Evolutionary conservation across 2,797 vertebrate genomes (phyloP), one percentile per base, ranked within the genome.

Genomic region (Enteromius mattozi): DNA sequence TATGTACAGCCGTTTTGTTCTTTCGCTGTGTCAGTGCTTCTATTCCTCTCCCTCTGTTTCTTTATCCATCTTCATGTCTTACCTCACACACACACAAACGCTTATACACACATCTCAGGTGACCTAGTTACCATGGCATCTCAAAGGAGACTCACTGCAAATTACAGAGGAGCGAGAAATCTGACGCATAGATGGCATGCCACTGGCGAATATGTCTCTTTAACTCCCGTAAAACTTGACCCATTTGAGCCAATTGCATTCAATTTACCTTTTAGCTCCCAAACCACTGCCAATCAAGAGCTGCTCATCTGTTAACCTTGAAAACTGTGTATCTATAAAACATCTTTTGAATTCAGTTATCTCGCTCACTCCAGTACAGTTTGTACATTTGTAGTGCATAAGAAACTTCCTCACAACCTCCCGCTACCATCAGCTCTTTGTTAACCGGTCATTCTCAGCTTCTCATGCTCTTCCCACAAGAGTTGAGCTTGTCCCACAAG

Each of bases 111-210:
- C 47, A 66, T 85, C 82, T 72, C 61, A 75, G 35, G 17, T 85
- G 88, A 88, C 83, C 82, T 82, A 85, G 74, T 88, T 89, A 66
- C 63, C 21, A 10, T 83, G 51, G 47, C 33, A 51, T 86, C 77
- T 81, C 83, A 54, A 63, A 42, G 40, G 59, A 84, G 63, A 84
- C 71, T 49, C 82, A 19, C 69, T 86, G 71, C 80, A 79, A 66
- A 86, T 86, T 84, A 82, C 86, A 85, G 51, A 16, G 21, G 24
- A 30, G 37, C 14, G 49, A 81, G 72, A 83, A 88, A 86, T 86
- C 59, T 66, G 82, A 71, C 80, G 33, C 80, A 47, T 74, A 49
- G 59, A 68, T 87, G 78, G 69, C 70, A 86, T 72, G 77, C 49
- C 76, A 51, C 78, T 14, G 12, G 47, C 24, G 74, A 66, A 37